These are phyloP conservation scores for Anastrepha ludens DNA, from an alignment of 1,140 invertebrate species.

Conservation along the genomic window DNA sequence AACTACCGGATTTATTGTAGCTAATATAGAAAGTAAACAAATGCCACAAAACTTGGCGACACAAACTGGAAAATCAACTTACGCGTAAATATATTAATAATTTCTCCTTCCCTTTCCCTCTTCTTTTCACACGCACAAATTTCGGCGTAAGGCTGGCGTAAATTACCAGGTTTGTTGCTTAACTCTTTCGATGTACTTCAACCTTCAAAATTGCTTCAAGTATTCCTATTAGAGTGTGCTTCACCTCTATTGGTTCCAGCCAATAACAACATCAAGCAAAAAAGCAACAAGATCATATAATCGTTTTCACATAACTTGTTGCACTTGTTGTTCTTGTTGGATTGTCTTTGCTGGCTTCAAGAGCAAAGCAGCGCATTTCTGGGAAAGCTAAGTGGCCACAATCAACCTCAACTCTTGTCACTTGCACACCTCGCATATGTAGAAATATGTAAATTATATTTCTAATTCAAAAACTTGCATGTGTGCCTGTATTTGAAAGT, in stretches of 20 bases:
- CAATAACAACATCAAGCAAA: conserved; percentile 27
- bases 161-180: conserved; percentile 10
- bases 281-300: not conserved
- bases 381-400: conserved; percentile 11
- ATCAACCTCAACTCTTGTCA: not conserved
- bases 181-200: not conserved
- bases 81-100: too few relatives aligned
- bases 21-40: too few relatives aligned
- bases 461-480: not conserved
- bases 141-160: too few relatives aligned
- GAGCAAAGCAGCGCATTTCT: not conserved
- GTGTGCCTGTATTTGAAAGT: not conserved
- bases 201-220: not conserved
- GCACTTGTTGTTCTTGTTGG: not conserved
- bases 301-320: not conserved
- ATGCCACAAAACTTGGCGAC: too few relatives aligned
- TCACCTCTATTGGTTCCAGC: not conserved
- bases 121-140: too few relatives aligned
- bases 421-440: not conserved
- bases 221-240: not conserved
- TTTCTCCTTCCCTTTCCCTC: too few relatives aligned
- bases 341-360: not conserved
- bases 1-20: too few relatives aligned
- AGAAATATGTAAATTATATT: conserved; percentile 42
- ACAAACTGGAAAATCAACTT: too few relatives aligned